phyloP scores from a whole-genome alignment of 1,140 invertebrate genomes.

The Diorhabda elongata region DNA sequence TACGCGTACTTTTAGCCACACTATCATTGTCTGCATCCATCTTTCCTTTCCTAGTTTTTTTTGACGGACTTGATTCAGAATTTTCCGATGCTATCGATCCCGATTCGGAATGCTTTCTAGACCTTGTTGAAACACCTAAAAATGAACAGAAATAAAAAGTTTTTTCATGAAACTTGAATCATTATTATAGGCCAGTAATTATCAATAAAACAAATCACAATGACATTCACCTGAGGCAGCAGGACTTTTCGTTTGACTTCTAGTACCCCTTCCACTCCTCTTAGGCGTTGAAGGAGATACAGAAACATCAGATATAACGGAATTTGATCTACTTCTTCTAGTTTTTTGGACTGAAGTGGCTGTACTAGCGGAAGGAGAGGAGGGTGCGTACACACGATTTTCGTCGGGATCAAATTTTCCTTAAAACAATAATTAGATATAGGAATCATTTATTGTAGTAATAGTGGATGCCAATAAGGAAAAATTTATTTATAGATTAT shows the following conservation, averaged over 20 bases:
- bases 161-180: neutral
- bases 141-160: neutral
- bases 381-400: slow-evolving; percentile 21
- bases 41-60: slow-evolving; percentile 14
- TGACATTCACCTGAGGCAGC: neutral
- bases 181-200: too few relatives aligned
- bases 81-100: slow-evolving; percentile 20
- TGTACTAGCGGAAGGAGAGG: slow-evolving; percentile 16
- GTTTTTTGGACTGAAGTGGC: slow-evolving; percentile 1
- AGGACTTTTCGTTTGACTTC: slow-evolving; percentile 4
- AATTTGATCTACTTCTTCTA: slow-evolving; percentile 23
- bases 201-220: neutral
- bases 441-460: too few relatives aligned
- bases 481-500: too few relatives aligned
- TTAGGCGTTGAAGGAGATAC: slow-evolving; percentile 11
- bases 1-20: slow-evolving; percentile 6
- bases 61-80: slow-evolving; percentile 9
- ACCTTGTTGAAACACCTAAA: slow-evolving; percentile 23
- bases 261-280: neutral
- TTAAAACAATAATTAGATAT: neutral
- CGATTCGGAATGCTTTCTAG: slow-evolving; percentile 21
- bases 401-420: slow-evolving; percentile 26
- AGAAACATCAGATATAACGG: slow-evolving; percentile 20
- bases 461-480: too few relatives aligned
- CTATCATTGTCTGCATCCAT: neutral